Evolutionary conservation across 1,140 invertebrate genomes (phyloP).

Genomic region (Drosophila tsacasi): DNA sequence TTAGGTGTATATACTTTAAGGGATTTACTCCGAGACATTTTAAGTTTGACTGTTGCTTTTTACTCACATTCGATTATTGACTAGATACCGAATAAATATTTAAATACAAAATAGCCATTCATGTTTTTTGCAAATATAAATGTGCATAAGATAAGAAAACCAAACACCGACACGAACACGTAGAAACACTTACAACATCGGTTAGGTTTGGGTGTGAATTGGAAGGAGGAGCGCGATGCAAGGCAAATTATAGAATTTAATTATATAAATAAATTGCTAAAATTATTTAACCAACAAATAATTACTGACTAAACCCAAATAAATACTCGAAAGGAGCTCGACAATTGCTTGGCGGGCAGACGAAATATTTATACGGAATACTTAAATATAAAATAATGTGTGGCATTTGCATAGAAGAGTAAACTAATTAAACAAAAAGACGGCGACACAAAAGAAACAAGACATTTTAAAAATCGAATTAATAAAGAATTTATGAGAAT

Average conservation of each 20-base stretch:
- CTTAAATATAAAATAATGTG: conserved; percentile 69
- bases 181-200: conserved; percentile 32
- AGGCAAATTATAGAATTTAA: conserved; percentile 83
- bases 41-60: conserved; percentile 42
- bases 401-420: conserved; percentile 75
- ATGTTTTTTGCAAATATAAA: conserved; percentile 83
- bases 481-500: conserved; percentile 85
- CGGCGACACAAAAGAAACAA: conserved; percentile 54
- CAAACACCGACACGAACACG: conserved; percentile 36
- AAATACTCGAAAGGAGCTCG: conserved; percentile 59
- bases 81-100: conserved; percentile 66
- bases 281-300: conserved; percentile 76
- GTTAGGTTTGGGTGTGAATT: conserved; percentile 46
- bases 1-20: conserved; percentile 50
- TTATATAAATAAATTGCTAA: conserved; percentile 76
- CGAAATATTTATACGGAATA: conserved; percentile 65
- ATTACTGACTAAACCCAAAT: conserved; percentile 52
- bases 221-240: conserved; percentile 52
- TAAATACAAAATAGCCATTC: conserved; percentile 77
- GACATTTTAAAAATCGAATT: conserved; percentile 82
- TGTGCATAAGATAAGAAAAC: conserved; percentile 73
- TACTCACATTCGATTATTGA: conserved; percentile 53
- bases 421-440: conserved; percentile 72
- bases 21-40: conserved; percentile 40
- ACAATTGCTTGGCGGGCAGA: conserved; percentile 42